phyloP scores from a whole-genome alignment of 2,113 vertebrate genomes.

The Tretioscincus oriximinensis region DNA sequence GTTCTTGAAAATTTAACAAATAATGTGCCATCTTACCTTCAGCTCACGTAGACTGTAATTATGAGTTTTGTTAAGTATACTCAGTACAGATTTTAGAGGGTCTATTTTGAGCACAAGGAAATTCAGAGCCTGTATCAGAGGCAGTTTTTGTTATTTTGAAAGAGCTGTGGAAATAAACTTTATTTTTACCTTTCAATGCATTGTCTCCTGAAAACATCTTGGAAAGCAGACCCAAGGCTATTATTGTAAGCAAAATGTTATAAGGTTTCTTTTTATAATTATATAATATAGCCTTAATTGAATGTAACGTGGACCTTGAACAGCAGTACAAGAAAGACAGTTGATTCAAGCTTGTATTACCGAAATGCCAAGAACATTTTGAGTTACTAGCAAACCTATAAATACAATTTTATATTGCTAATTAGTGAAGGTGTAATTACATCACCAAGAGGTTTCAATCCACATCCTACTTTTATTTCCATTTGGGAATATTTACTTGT shows the following conservation, averaged over 20 bases:
- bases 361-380: background rate
- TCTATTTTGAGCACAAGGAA: too few species aligned
- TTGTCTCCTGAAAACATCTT: background rate
- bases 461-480: background rate
- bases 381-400: background rate
- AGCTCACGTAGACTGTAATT: too few species aligned
- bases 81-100: too few species aligned
- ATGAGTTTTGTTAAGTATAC: too few species aligned
- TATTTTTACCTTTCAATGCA: background rate
- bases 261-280: background rate
- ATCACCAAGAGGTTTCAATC: background rate
- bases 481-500: background rate
- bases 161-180: background rate
- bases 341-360: background rate
- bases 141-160: background rate
- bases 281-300: background rate
- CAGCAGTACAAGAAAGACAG: background rate
- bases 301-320: background rate
- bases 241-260: background rate
- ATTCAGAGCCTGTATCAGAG: too few species aligned
- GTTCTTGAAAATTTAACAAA: too few species aligned
- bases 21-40: too few species aligned
- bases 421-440: background rate
- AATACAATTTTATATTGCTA: background rate
- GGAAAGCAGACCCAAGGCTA: background rate